phyloP scores from a whole-genome alignment of 2,888 invertebrate genomes.

The Diarsia mendica region DNA sequence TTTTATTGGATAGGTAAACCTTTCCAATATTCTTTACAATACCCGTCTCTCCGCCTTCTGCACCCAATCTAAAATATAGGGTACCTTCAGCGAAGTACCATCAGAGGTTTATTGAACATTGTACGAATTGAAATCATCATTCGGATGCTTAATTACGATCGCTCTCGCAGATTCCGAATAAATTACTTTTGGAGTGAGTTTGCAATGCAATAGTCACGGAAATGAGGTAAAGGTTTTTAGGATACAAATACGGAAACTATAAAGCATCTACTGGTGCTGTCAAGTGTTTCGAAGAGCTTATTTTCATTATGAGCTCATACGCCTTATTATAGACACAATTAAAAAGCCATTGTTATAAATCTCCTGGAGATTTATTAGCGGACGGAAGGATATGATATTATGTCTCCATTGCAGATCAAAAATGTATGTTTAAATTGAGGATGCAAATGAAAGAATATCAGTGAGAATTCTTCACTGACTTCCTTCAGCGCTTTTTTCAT shows the following conservation, averaged over 20 bases:
- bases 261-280: neutral
- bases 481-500: no score
- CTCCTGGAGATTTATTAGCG: no score
- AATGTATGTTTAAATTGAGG: no score
- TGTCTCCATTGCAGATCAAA: no score
- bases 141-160: neutral
- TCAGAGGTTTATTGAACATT: neutral
- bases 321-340: no score
- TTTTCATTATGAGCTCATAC: no score
- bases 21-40: neutral
- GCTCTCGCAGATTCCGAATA: neutral
- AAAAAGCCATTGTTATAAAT: no score
- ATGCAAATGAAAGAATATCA: no score
- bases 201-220: neutral
- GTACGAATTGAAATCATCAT: neutral
- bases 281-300: neutral
- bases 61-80: slow-evolving; percentile 3
- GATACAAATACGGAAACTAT: neutral
- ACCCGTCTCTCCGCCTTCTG: neutral
- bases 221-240: neutral
- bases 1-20: no score
- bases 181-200: neutral
- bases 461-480: no score
- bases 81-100: neutral
- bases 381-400: no score